A percentile compares a stretch with the other conserved stretches of the same genome.
Conservation (phyloP, 1,140 invertebrate genomes). For the Dendroctonus ponderosae region DNA sequence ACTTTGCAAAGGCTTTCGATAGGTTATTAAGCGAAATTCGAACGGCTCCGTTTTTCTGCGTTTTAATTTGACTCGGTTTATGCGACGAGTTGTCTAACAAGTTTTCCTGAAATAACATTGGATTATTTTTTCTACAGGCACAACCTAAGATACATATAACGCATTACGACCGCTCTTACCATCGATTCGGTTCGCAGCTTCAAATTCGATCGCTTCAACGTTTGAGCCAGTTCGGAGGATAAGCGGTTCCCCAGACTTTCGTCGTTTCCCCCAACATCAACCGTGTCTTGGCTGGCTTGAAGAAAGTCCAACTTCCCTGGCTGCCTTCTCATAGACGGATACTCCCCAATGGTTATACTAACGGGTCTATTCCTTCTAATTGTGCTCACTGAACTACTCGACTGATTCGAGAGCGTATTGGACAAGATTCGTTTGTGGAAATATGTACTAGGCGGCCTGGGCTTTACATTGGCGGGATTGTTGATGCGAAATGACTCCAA, state of each 20-base stretch:
- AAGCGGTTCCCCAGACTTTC: slow-evolving; percentile 61
- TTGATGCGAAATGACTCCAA: slow-evolving; percentile 70
- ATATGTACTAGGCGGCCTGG: slow-evolving; percentile 67
- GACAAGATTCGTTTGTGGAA: slow-evolving; percentile 54
- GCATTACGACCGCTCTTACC: slow-evolving; percentile 49
- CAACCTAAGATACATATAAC: too few species aligned
- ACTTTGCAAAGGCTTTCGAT: slow-evolving; percentile 52
- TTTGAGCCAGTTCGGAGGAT: slow-evolving; percentile 69
- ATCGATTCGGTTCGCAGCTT: slow-evolving; percentile 67
- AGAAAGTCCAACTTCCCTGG: slow-evolving; percentile 69
- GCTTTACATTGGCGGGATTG: slow-evolving; percentile 58
- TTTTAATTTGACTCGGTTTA: slow-evolving; percentile 39
- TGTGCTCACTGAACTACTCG: slow-evolving; percentile 20
- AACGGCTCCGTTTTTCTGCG: slow-evolving; percentile 54
- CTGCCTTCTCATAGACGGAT: slow-evolving; percentile 58
- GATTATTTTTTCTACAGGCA: too few species aligned
- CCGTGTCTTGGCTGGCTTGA: slow-evolving; percentile 47
- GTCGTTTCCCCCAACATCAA: slow-evolving; percentile 39
- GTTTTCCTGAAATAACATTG: slow-evolving; percentile 52
- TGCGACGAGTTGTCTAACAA: slow-evolving; percentile 33
- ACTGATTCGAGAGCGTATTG: slow-evolving; percentile 29
- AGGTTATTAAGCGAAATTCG: slow-evolving; percentile 54
- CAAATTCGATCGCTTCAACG: slow-evolving; percentile 70
- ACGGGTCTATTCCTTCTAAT: slow-evolving; percentile 40
- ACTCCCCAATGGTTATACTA: slow-evolving; percentile 69